Conservation (phyloP, 23 tunicate genomes). For the Aplidium turbinatum region DNA sequence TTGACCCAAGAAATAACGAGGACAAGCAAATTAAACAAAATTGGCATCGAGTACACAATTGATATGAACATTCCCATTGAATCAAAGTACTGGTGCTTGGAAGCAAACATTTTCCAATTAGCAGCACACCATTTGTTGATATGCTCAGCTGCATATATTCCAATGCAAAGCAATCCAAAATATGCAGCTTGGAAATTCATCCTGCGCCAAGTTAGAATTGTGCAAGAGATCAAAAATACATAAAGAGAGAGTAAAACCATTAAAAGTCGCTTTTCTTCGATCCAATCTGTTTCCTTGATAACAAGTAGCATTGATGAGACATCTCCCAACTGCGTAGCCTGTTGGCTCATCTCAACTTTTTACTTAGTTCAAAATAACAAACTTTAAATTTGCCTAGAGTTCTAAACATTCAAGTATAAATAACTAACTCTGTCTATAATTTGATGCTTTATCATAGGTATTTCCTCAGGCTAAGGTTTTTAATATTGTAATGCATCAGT, state of each 20-base stretch:
- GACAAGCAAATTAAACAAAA: conserved; percentile 54
- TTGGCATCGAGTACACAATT: conserved; percentile 68
- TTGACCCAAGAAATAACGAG: conserved; percentile 35
- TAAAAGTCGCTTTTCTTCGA: conserved; percentile 17
- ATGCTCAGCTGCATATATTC: conserved; percentile 62
- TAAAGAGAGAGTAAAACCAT: background rate
- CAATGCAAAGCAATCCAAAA: conserved; percentile 58
- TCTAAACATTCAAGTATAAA: no score
- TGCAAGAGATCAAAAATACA: background rate
- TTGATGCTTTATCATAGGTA: no score
- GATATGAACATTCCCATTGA: conserved; percentile 78
- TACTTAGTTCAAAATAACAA: no score
- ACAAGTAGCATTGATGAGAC: conserved; percentile 20
- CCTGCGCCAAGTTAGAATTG: conserved; percentile 42
- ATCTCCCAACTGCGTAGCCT: no score
- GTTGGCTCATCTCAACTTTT: no score
- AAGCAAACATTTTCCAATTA: conserved; percentile 57
- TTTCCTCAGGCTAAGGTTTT: no score
- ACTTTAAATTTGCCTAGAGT: no score
- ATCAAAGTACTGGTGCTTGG: conserved; percentile 76
- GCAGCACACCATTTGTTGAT: conserved; percentile 49
- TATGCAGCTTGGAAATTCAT: conserved; percentile 42
- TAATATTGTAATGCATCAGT: no score
- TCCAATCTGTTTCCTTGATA: conserved; percentile 18
- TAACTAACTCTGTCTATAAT: no score